Evolutionary conservation across 2,797 vertebrate species (phyloP), one percentile per base, ranked within the genome.

Genomic region (Argentina silus): DNA sequence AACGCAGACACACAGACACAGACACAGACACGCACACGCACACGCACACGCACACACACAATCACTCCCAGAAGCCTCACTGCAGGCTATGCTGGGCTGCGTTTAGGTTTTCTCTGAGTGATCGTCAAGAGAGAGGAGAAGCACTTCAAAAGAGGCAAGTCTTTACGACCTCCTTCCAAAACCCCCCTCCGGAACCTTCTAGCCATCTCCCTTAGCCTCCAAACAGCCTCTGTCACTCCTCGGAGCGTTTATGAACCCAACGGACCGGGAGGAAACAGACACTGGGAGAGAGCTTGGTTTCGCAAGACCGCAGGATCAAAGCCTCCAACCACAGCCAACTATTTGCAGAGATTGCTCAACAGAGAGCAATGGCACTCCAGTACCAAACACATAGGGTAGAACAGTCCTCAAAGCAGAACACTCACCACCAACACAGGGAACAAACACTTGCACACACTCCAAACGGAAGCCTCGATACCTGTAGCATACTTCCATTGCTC

Each of bases 211-310:
- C 45, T 64, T 47, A 78, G 55, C 73, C 65, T 68, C 17, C 50
- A 72, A 44, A 53, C 48, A 78, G 55, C 73, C 68, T 66, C n/a
- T 57, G 19, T 47, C 60, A 47, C 55, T 80, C 62, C 48, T 71
- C 62, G 2, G 44, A 44, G 17, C 44, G n/a, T 45, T 8, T 67
- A 42, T 0, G 42, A 76, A 79, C 79, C 76, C 74, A 19, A 72
- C 63, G 48, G 78, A 70, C 67, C 67, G 74, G 59, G 85, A 36
- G 84, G 85, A 88, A 88, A 83, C 86, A 82, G 85, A 86, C 85
- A 81, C 81, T 43, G 61, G 14, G 36, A 44, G 60, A 60, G 57
- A 23, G 68, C 65, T 53, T 6, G 6, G 17, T 83, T 84, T 78
- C 64, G 72, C 82, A 85, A 86, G 71, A 86, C 76, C 65, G 50